A percentile compares a stretch with the other conserved stretches of the same genome.
Conservation (phyloP, 2,888 invertebrate species). For the Drosophila histrio region DNA sequence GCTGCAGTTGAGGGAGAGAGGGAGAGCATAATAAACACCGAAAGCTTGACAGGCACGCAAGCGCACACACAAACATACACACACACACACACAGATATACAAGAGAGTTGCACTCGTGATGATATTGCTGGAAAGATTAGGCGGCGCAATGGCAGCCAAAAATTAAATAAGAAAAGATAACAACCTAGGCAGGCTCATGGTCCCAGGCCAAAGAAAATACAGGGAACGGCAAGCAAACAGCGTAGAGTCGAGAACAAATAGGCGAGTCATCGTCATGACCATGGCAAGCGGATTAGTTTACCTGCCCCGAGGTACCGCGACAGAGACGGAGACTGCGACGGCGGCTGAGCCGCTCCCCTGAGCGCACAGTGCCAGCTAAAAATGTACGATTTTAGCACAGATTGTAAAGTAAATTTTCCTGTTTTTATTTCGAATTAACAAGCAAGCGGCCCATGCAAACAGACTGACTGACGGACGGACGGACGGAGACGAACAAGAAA, state of each 20-base stretch:
- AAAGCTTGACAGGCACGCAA: constrained; percentile 15
- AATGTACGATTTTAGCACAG: constrained; percentile 81
- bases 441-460: constrained; percentile 68
- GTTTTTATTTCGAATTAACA: constrained; percentile 81
- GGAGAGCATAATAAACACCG: neutral
- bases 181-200: constrained; percentile 71
- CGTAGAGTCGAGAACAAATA: constrained; percentile 67
- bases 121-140: constrained; percentile 81
- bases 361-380: constrained; percentile 59
- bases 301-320: constrained; percentile 41
- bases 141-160: constrained; percentile 71
- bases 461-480: constrained; percentile 22
- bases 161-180: constrained; percentile 77
- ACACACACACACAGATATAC: neutral
- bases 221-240: constrained; percentile 49
- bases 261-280: constrained; percentile 71
- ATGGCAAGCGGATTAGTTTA: constrained; percentile 74
- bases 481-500: constrained; percentile 9
- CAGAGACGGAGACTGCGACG: neutral
- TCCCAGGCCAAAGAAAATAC: constrained; percentile 42
- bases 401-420: constrained; percentile 81
- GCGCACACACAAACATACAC: neutral
- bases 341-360: constrained; percentile 55
- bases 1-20: neutral
- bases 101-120: constrained; percentile 57